These are phyloP conservation scores for Lemur catta DNA, from an alignment of 2,797 vertebrate species.

Conservation along the genomic window DNA sequence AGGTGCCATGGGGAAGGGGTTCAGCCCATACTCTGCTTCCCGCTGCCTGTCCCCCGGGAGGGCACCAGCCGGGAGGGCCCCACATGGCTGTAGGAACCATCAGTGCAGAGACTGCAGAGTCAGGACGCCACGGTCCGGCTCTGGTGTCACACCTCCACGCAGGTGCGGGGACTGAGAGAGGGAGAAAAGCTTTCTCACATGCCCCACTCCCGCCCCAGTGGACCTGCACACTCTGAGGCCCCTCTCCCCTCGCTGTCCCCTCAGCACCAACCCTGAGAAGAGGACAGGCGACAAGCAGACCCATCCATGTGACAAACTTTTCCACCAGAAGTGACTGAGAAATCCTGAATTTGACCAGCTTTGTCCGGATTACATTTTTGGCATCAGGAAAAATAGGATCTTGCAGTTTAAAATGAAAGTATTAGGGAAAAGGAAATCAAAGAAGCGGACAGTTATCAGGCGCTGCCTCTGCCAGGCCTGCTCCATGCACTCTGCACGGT, in stretches of 20 bases:
- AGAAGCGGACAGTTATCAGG: not conserved
- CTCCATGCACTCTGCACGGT: accelerated
- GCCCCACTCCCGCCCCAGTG: not conserved
- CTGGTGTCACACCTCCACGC: not conserved
- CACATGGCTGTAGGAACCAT: not conserved
- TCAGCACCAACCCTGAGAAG: not conserved
- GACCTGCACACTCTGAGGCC: not conserved
- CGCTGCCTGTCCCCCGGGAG: not conserved
- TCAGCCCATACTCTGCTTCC: not conserved
- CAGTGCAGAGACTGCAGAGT: not conserved
- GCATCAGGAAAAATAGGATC: not conserved
- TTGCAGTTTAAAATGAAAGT: not conserved
- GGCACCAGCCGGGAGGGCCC: not conserved
- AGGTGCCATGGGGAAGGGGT: accelerated
- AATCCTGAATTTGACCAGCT: not conserved
- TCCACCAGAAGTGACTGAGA: not conserved
- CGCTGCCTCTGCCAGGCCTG: accelerated
- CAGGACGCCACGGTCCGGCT: not conserved
- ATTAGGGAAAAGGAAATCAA: not conserved
- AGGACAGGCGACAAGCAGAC: not conserved
- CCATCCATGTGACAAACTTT: accelerated
- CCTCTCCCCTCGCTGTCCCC: too few species aligned
- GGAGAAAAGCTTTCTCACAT: not conserved
- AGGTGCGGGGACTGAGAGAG: not conserved
- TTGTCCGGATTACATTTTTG: not conserved